Evolutionary conservation across 1,140 invertebrate species (phyloP).

Genomic region (Vanessa atalanta): DNA sequence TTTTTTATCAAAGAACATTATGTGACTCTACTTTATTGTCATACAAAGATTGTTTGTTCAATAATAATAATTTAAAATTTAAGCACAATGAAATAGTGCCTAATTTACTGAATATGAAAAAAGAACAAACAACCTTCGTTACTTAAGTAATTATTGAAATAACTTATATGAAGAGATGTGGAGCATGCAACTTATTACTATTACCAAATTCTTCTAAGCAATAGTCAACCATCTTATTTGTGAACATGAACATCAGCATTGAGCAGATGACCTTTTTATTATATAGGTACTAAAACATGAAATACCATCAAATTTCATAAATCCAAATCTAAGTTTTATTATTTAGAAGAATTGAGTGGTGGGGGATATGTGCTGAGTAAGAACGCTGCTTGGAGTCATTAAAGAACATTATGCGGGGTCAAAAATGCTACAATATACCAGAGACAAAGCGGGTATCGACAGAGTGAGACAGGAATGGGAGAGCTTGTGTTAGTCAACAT

Average conservation of each 20-base stretch:
- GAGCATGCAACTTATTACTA: conserved; percentile 54
- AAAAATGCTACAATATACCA: conserved; percentile 70
- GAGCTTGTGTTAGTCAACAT: conserved; percentile 72
- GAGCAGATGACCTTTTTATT: too few relatives aligned
- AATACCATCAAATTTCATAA: too few relatives aligned
- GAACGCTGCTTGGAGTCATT: conserved; percentile 64
- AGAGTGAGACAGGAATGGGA: conserved; percentile 60
- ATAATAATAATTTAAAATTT: conserved; percentile 19
- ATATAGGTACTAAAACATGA: too few relatives aligned
- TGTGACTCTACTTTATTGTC: conserved; percentile 30
- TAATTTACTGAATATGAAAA: conserved; percentile 14
- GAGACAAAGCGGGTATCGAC: conserved; percentile 69
- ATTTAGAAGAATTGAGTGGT: conserved; percentile 51
- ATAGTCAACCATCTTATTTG: neutral
- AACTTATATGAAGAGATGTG: conserved; percentile 52
- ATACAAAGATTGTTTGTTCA: conserved; percentile 35
- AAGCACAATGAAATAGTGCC: conserved; percentile 20
- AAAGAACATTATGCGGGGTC: conserved; percentile 71
- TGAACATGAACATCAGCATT: too few relatives aligned
- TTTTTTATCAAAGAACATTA: neutral
- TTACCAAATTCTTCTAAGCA: conserved; percentile 54
- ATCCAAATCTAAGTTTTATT: conserved; percentile 16
- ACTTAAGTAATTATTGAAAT: conserved; percentile 43
- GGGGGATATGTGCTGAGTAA: conserved; percentile 61
- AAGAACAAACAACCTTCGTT: conserved; percentile 40